phyloP scores from a whole-genome alignment of 2,888 invertebrate species.

The Apotomis capreana region DNA sequence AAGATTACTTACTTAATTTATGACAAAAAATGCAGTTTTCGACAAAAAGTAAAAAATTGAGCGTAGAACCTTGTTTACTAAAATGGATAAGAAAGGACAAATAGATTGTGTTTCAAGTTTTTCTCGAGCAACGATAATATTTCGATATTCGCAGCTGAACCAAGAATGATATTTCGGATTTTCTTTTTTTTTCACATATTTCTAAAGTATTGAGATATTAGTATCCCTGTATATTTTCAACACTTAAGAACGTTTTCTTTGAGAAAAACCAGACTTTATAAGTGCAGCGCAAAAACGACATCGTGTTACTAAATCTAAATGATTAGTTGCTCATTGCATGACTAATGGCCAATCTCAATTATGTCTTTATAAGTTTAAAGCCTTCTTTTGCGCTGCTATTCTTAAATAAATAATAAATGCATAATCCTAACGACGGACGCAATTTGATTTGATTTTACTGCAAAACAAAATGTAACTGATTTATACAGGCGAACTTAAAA shows the following conservation, averaged over 20 bases:
- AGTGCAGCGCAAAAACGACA: conserved; percentile 8
- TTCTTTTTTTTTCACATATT: too few relatives aligned
- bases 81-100: too few relatives aligned
- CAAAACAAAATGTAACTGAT: background rate
- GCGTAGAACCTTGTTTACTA: too few relatives aligned
- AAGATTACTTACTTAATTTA: too few relatives aligned
- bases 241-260: background rate
- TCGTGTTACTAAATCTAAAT: background rate
- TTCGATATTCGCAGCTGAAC: too few relatives aligned
- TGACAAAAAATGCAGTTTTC: too few relatives aligned
- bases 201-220: too few relatives aligned
- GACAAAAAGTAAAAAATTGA: too few relatives aligned
- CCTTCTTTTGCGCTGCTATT: conserved; percentile 19
- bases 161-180: too few relatives aligned
- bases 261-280: conserved; percentile 18
- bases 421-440: conserved; percentile 18
- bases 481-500: background rate
- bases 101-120: too few relatives aligned
- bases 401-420: conserved; percentile 27
- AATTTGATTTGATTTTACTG: conserved; percentile 3
- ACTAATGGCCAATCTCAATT: background rate
- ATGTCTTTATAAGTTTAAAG: background rate
- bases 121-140: too few relatives aligned
- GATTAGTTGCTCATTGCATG: background rate
- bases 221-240: background rate